Base-by-base conservation (phyloP, 2,113 vertebrate genomes). In the Clarias macrocephalus region DNA sequence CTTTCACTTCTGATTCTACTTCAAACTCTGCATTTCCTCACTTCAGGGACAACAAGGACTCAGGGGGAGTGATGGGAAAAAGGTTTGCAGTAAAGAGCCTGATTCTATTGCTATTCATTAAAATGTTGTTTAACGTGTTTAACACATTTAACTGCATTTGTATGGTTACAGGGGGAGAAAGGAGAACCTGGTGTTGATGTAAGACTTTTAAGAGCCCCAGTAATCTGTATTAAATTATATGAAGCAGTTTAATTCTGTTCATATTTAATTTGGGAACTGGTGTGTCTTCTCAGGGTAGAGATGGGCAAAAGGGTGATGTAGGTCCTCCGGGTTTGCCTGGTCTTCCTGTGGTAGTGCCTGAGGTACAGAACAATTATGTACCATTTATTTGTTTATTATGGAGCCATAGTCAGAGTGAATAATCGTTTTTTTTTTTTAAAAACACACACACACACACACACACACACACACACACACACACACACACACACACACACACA, bases 241-340 rank as follows among this genome's bases (percentile, higher is more conserved):
- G 21, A 80, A 37, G 18, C 28, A 13, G 37, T 42, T 28, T 52
- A 33, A 37, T 65, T 82, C 63, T 54, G 52, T 66, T 70, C 72
- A 8, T 3, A 15, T 65, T 16, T 33, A 82, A 52, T 76, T 73
- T 65, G n/a, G 37, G 30, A 10, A 1, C 65, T 56, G 88, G 48
- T 86, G 8, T 86, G 52, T 72, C 12, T 23, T 85, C 5, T 87
- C 60, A 95, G 95, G 95, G 95, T 66, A 94, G 92, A 90, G 92
- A 94, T 54, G 95, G 95, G 0, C 83, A 33, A 10, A 95, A 95
- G 70, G 95, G 95, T 57, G 95, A 96, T 80, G 86, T 86, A 54
- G 95, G 95, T 56, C 82, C 92, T 87, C 95, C 95, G 68, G 95
- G 95, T 52, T 89, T 92, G 68, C 95, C 95, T 48, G 95, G 95